Percentiles rank a stretch among this genome's conserved stretches.
Conservation (phyloP, 1,140 invertebrate genomes). For the Drosophila rhopaloa region DNA sequence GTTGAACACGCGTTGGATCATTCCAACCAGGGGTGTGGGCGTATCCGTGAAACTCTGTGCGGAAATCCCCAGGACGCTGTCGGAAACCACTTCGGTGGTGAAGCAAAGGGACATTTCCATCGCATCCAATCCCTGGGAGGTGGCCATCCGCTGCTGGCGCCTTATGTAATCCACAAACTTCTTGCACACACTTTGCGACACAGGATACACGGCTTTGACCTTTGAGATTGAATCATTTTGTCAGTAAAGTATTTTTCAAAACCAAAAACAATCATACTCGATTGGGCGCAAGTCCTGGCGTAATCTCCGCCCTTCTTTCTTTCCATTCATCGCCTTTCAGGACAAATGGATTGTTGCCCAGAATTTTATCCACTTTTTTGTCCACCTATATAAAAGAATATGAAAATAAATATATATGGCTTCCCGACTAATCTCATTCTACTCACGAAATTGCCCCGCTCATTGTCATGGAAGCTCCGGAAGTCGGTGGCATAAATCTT, state of each 20-base stretch:
- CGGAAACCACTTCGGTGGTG: conserved; percentile 85
- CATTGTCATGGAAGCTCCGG: conserved; percentile 81
- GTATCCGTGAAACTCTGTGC: conserved; percentile 68
- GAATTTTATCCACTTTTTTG: conserved; percentile 78
- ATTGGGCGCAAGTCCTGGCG: conserved; percentile 85
- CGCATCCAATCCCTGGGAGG: conserved; percentile 31
- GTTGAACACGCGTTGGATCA: conserved; percentile 46
- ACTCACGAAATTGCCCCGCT: conserved; percentile 44
- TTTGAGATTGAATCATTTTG: neutral
- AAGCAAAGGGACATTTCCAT: conserved; percentile 73
- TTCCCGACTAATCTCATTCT: neutral
- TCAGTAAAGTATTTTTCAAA: neutral
- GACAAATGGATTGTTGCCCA: conserved; percentile 84
- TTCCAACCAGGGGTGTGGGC: conserved; percentile 45
- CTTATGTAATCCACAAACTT: conserved; percentile 56
- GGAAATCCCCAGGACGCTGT: conserved; percentile 85
- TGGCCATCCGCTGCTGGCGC: conserved; percentile 39
- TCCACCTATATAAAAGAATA: conserved; percentile 42
- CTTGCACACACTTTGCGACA: conserved; percentile 47
- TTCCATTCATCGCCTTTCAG: conserved; percentile 86
- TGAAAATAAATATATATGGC: conserved; percentile 34
- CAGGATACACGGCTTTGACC: conserved; percentile 63
- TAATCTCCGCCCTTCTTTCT: conserved; percentile 85
- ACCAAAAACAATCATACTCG: conserved; percentile 44
- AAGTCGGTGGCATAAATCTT: conserved; percentile 85